A percentile compares a stretch with the other conserved stretches of the same genome.
These are phyloP conservation scores for Indicator indicator DNA, from an alignment of 2,113 vertebrate genomes.

Conservation along the genomic window DNA sequence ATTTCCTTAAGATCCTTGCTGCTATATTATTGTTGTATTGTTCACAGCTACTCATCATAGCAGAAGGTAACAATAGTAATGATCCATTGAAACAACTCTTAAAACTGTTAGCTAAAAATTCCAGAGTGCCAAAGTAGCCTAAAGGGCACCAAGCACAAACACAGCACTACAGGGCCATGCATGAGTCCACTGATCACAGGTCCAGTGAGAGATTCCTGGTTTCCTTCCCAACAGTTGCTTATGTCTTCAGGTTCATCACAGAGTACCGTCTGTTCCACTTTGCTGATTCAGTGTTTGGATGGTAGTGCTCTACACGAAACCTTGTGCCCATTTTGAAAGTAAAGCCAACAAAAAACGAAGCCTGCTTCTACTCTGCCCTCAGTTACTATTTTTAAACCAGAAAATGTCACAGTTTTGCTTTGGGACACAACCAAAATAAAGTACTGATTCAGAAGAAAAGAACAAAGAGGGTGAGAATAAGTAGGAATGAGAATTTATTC, in stretches of 20 bases:
- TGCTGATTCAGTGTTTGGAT: conserved; percentile 3
- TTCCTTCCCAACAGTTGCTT: background rate
- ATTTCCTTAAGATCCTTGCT: background rate
- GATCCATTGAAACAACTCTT: background rate
- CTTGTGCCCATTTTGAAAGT: background rate
- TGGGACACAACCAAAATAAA: background rate
- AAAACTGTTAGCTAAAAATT: background rate
- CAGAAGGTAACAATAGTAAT: background rate
- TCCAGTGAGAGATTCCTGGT: background rate
- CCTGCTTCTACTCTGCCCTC: background rate
- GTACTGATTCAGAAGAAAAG: background rate
- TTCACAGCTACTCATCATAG: background rate
- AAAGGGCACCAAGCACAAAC: background rate
- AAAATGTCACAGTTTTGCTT: background rate
- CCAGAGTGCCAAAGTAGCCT: background rate
- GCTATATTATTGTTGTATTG: background rate
- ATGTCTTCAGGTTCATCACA: background rate
- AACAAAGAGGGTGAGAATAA: background rate
- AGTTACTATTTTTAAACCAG: conserved; percentile 10
- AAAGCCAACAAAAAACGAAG: background rate
- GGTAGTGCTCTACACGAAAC: background rate
- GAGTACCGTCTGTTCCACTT: background rate
- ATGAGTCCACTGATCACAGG: background rate
- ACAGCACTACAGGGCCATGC: fast-evolving
- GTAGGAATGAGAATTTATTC: background rate